Evolutionary conservation across 1,140 invertebrate species (phyloP), one percentile per base, ranked within the genome.

Genomic region (Drosophila oshimai): DNA sequence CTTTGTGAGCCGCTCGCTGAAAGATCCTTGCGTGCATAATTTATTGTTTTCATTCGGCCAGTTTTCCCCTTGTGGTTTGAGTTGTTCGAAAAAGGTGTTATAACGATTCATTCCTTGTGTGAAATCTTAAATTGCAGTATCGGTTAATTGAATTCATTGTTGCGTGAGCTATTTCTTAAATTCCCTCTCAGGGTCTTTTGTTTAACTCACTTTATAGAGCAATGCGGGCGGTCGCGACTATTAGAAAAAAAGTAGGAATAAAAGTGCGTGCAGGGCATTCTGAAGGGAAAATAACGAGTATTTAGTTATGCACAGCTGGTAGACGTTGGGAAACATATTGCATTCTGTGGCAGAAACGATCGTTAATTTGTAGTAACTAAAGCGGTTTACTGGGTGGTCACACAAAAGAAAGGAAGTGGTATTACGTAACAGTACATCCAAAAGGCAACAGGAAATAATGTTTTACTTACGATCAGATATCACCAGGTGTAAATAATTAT

Each of bases 41-140:
- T 80, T 86, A 73, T 80, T 87, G 81, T 87, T 62, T 50, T 49
- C 39, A 33, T 31, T 36, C 31, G 44, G 34, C 2, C 57, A 45
- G 45, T 55, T 49, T 67, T 28, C 55, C 31, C 53, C 13, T 33
- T 86, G 72, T 64, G 80, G 80, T 61, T 86, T 62, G 18, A 36
- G 49, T 62, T 24, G 57, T 39, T 39, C 26, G 39, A 70, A 49
- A 76, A 87, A 87, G 81, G 81, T 87, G 80, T 86, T 86, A 62
- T 15, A 64, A 67, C 57, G 17, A 74, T 51, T 69, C 62, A 36
- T 45, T 41, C 29, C 18, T 36, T 81, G 76, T 86, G 81, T 87
- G 76, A 86, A 87, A 86, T 81, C 75, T 81, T 81, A 87, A 86
- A 87, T 87, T 87, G 75, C 81, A 76, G 58, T 70, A 15, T 39